Base-by-base conservation (phyloP, 1,140 invertebrate species). In the Ericerus pela region DNA sequence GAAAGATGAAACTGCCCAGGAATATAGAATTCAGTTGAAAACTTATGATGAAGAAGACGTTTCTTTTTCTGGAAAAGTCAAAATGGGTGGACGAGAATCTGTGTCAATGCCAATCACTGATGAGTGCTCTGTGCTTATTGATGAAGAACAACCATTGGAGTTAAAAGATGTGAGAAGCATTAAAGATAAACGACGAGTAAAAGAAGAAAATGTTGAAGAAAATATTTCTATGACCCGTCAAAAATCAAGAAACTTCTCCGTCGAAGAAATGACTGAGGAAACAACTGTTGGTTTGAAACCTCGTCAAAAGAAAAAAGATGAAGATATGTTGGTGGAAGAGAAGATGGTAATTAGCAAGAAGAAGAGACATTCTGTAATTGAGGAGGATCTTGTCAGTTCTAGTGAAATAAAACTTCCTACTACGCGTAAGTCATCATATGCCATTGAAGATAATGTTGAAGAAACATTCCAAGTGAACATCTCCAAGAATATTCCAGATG, bases 1-100 rank as follows among this genome's bases (percentile, higher is more conserved):
- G 2, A 84, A 85, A 69, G 84, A 88, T 71, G 82, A 87, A 64
- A 81, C 88, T 6, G 84, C 88, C 66, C 84, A 88, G 71, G 84
- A 87, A 70, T 88, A 88, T 65, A 86, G 82, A 66, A 87, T 88
- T 60, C 81, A 82, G 26, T 69, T 86, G 43, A 82, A 86, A 69
- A 82, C 81, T 0, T 88, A 88, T 67, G 83, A 84, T 43, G 85
- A 88, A 71, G 85, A 88, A 72, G 83, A 88, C 69, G 82, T 88
- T 59, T 84, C 82, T 4, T 82, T 88, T 78, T 80, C 82, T 11
- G 82, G 83, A 56, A 87, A 84, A 70, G 78, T 87, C 2, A 83
- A 82, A 70, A 59, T 87, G n/a, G 86, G 77, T 59, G 69, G 80
- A 62, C 81, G 80, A 33, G 79, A 77, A 26, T 51, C 28, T 5